phyloP scores from a whole-genome alignment of 2,888 invertebrate genomes.

The Mesorhabditis belari region DNA sequence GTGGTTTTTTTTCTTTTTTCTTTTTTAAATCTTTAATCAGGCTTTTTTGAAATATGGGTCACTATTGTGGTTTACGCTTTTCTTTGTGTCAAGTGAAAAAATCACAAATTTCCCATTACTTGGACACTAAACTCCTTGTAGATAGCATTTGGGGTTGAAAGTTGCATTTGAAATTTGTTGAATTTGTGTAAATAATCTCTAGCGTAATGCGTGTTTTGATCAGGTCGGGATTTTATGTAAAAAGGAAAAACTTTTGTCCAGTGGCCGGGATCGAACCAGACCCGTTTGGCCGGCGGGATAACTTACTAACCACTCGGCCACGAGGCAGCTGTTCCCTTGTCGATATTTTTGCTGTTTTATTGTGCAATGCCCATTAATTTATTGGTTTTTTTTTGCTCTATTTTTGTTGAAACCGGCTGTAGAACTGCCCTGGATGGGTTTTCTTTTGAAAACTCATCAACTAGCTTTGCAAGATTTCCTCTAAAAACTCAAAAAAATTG shows the following conservation, averaged over 20 bases:
- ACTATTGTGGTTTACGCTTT: not conserved
- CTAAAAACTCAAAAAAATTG: not conserved
- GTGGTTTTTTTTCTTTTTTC: not conserved
- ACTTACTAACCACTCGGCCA: too few relatives aligned
- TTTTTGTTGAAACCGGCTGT: not conserved
- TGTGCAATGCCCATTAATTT: not conserved
- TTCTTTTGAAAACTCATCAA: not conserved
- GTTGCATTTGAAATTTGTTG: not conserved
- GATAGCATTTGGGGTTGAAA: too few relatives aligned
- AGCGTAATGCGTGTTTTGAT: not conserved
- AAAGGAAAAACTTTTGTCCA: too few relatives aligned
- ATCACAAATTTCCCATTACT: not conserved
- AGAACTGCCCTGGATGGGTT: not conserved
- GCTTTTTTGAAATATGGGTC: not conserved
- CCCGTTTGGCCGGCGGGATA: too few relatives aligned
- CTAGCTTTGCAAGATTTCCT: not conserved
- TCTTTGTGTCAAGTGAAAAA: not conserved
- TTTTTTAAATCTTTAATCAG: too few relatives aligned
- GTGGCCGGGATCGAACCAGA: not conserved
- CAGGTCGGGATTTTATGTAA: too few relatives aligned
- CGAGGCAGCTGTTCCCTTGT: not conserved
- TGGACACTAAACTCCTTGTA: too few relatives aligned
- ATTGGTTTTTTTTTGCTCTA: not conserved
- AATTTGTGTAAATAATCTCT: not conserved
- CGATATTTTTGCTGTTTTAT: not conserved